Evolutionary conservation across 1,140 invertebrate genomes (phyloP), one percentile per base, ranked within the genome.

Genomic region (Diploscapter pachys): DNA sequence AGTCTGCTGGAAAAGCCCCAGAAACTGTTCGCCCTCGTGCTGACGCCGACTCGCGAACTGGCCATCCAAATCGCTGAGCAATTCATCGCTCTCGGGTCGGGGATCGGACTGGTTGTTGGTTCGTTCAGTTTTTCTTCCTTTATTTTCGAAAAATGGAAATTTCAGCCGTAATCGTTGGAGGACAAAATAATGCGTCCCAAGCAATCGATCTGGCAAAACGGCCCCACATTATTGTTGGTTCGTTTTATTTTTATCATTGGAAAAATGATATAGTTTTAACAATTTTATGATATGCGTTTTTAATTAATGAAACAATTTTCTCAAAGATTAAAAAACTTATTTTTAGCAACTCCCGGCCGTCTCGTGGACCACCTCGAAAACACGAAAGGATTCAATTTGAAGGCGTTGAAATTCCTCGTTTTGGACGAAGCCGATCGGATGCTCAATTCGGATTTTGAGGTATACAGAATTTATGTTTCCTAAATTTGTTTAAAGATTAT

Each of bases 381-480:
- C 80, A 94, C 93, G 3, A 96, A 96, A 88, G 94, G 94, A 51
- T 96, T 97, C 82, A 93, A 91, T 88, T 87, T 97, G 6, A 91
- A 91, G 83, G 90, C 92, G 4, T 87, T 96, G 2, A 96, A 95
- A 87, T 96, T 91, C 86, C 87, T 96, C 86, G 93, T 95, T 0
- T 95, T 97, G 93, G 94, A 97, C 84, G 94, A 97, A 90, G 94
- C 94, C 4, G 94, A 97, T 87, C 89, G 94, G 70, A 95, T 97
- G 77, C 87, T 97, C 0, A 96, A 96, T 84, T 93, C 95, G 92
- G 94, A 96, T 85, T 97, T 97, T 85, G 94, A 96, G 87, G 91
- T 51, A 65, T 48, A 49, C 50, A 11, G n/a, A n/a, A n/a, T n/a
- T n/a, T n/a, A n/a, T n/a, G n/a, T 68, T 5, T 49, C 13, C 51